These are phyloP conservation scores for Tethea ocularis DNA, from an alignment of 2,888 invertebrate genomes.

Conservation along the genomic window DNA sequence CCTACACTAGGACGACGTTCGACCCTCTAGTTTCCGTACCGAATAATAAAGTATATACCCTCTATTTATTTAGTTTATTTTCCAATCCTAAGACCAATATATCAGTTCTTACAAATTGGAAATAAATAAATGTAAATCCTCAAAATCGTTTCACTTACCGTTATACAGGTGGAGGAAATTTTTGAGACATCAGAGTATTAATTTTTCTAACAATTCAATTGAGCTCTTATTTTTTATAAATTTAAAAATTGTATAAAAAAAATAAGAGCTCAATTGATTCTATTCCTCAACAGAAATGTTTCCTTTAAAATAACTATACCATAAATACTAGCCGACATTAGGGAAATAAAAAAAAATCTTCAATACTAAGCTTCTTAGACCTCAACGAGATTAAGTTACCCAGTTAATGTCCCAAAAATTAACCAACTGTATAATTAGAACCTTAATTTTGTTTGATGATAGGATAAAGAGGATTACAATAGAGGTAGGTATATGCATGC, in stretches of 20 bases:
- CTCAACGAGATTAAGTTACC: too few species aligned
- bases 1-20: slow-evolving; percentile 3
- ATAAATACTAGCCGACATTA: too few species aligned
- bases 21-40: slow-evolving; percentile 4
- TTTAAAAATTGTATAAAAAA: neutral
- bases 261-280: too few species aligned
- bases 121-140: neutral
- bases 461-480: neutral
- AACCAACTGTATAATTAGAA: neutral
- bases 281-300: too few species aligned
- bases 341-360: too few species aligned
- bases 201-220: too few species aligned
- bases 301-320: too few species aligned
- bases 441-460: neutral
- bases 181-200: too few species aligned
- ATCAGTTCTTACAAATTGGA: neutral
- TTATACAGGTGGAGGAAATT: neutral
- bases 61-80: neutral
- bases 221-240: too few species aligned
- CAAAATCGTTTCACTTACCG: neutral
- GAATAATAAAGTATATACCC: neutral
- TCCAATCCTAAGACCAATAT: neutral
- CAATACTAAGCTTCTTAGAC: too few species aligned
- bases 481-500: slow-evolving; percentile 49
- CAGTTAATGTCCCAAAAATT: too few species aligned